A percentile compares a stretch with the other conserved stretches of the same genome.
These are phyloP conservation scores for Cepaea nemoralis DNA, from an alignment of 1,140 invertebrate genomes.

Conservation along the genomic window DNA sequence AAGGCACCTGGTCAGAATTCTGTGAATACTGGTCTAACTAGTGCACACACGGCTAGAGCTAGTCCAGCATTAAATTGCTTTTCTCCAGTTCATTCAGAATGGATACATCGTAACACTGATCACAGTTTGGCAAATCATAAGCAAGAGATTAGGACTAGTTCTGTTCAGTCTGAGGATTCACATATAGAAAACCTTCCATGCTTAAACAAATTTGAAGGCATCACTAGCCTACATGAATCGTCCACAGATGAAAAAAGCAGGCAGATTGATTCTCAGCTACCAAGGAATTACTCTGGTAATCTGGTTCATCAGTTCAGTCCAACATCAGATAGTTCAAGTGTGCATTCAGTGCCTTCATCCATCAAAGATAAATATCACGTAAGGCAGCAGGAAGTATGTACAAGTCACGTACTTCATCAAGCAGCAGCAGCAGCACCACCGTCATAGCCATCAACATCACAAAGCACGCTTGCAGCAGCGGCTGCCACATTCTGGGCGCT, in stretches of 20 bases:
- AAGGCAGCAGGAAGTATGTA: not conserved
- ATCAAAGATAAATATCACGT: not conserved
- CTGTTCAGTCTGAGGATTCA: not conserved
- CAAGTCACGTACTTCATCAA: not conserved
- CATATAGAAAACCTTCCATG: not conserved
- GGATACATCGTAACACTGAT: not conserved
- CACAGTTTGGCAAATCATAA: not conserved
- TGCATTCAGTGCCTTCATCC: not conserved
- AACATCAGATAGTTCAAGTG: not conserved
- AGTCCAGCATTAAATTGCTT: not conserved
- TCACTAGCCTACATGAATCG: not conserved
- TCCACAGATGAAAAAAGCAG: not conserved
- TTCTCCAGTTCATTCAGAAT: not conserved
- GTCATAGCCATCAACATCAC: not conserved
- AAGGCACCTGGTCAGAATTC: slow-evolving; percentile 35
- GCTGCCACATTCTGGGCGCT: not conserved
- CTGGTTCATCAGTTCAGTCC: not conserved
- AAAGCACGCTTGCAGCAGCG: too few species aligned
- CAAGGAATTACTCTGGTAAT: not conserved
- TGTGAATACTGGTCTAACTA: not conserved
- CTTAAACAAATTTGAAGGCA: not conserved
- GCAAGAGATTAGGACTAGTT: not conserved
- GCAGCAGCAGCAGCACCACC: not conserved
- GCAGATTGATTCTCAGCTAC: not conserved
- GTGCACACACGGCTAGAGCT: not conserved